A percentile compares a stretch with the other conserved stretches of the same genome.
phyloP scores from a whole-genome alignment of 2,888 invertebrate genomes.

The Meghimatium bilineatum region DNA sequence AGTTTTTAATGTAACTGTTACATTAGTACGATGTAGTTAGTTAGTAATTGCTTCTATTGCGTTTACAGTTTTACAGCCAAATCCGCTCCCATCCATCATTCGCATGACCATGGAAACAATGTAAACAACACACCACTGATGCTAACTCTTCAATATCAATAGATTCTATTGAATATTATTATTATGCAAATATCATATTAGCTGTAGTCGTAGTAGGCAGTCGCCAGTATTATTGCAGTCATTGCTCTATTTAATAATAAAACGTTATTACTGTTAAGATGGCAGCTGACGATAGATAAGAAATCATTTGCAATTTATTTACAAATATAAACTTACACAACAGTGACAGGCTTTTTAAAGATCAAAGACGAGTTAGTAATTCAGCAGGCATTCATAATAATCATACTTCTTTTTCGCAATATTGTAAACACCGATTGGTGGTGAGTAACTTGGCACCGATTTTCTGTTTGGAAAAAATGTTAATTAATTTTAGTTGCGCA shows the following conservation, averaged over 20 bases:
- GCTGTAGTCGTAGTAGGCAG: background rate
- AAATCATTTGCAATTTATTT: background rate
- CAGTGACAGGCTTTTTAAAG: too few relatives aligned
- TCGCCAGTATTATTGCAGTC: background rate
- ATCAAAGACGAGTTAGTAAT: too few relatives aligned
- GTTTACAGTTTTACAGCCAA: background rate
- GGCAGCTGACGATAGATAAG: too few relatives aligned
- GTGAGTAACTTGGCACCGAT: background rate
- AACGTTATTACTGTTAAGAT: background rate
- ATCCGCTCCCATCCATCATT: background rate
- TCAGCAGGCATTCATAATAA: too few relatives aligned
- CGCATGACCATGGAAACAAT: slow-evolving; percentile 12
- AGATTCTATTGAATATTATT: background rate
- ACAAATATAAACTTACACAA: background rate
- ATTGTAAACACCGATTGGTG: background rate
- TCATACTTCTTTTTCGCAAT: too few relatives aligned
- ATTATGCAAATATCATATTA: background rate
- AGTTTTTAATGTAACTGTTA: background rate
- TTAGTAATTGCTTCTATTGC: background rate
- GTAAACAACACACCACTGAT: slow-evolving; percentile 1
- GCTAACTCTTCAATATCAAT: background rate
- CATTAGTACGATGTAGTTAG: background rate
- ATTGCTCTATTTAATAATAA: background rate
- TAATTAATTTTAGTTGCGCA: background rate
- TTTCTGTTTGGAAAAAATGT: background rate